Conservation (phyloP, 64 coral and sea anemone species). For the Montipora sp. region DNA sequence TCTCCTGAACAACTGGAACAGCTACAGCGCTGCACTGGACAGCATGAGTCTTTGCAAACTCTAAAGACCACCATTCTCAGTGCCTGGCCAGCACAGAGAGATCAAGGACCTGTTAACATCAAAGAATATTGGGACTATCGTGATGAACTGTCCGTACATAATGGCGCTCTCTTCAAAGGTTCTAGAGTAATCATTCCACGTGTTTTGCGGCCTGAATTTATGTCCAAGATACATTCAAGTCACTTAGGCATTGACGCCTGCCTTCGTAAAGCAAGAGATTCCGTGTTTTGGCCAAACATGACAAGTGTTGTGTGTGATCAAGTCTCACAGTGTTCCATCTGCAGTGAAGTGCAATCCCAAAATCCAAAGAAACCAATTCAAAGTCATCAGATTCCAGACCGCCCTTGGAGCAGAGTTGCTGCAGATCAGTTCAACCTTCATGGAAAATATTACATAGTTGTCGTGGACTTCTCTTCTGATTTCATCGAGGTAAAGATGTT, state of each 20-base stretch:
- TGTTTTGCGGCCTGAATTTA: slow-evolving; percentile 18
- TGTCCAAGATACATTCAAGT: slow-evolving; percentile 12
- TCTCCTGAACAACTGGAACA: background rate
- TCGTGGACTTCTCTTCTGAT: too few species aligned
- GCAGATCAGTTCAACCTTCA: slow-evolving; percentile 6
- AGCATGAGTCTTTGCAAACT: slow-evolving; percentile 1
- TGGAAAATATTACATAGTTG: background rate
- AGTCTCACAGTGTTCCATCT: background rate
- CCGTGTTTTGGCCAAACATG: too few species aligned
- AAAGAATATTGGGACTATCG: background rate
- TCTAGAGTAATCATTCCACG: background rate
- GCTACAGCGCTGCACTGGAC: background rate
- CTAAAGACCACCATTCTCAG: background rate
- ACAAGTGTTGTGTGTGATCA: too few species aligned
- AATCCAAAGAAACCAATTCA: background rate
- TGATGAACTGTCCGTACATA: too few species aligned
- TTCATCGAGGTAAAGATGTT: too few species aligned
- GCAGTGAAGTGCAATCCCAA: background rate
- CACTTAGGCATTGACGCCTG: background rate
- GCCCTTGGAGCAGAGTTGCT: slow-evolving; percentile 8
- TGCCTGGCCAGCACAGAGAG: slow-evolving; percentile 7
- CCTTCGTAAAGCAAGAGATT: background rate
- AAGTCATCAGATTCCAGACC: slow-evolving; percentile 16
- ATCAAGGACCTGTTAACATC: background rate
- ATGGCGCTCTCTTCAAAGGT: too few species aligned